phyloP scores from a whole-genome alignment of 2,797 vertebrate species.

The Tolypeutes matacus region DNA sequence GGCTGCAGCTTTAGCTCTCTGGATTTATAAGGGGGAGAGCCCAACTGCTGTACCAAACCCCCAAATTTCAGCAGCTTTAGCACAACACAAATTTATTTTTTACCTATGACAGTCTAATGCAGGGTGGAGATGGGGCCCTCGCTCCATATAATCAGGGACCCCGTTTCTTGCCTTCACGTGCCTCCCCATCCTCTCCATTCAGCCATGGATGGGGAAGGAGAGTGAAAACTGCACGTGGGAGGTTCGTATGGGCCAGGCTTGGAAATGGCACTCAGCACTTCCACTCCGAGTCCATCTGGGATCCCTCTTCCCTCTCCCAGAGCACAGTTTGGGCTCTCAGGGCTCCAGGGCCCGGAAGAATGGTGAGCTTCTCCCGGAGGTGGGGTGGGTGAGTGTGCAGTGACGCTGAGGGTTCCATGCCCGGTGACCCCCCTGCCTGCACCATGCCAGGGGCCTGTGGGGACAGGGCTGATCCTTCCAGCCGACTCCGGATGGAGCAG shows the following conservation, averaged over 20 bases:
- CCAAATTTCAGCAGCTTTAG: background rate
- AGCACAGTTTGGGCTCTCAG: background rate
- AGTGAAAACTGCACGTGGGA: rapidly evolving
- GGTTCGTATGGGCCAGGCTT: background rate
- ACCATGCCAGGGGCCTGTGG: background rate
- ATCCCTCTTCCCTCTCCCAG: background rate
- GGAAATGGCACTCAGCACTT: background rate
- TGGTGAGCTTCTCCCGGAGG: background rate
- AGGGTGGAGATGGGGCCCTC: background rate
- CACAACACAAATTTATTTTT: background rate
- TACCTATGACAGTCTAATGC: background rate
- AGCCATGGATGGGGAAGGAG: rapidly evolving
- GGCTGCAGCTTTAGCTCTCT: background rate
- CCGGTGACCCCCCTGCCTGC: no score
- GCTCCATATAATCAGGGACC: background rate
- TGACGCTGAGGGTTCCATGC: background rate
- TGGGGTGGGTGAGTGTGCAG: background rate
- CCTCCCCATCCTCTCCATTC: no score
- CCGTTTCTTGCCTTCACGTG: background rate
- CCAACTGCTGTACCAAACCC: background rate
- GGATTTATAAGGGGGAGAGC: no score
- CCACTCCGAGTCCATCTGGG: no score
- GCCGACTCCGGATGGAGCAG: background rate
- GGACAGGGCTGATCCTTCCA: background rate
- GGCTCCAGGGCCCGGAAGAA: background rate